These are phyloP conservation scores for Saturnia pavonia DNA, from an alignment of 2,888 invertebrate species.

Conservation along the genomic window DNA sequence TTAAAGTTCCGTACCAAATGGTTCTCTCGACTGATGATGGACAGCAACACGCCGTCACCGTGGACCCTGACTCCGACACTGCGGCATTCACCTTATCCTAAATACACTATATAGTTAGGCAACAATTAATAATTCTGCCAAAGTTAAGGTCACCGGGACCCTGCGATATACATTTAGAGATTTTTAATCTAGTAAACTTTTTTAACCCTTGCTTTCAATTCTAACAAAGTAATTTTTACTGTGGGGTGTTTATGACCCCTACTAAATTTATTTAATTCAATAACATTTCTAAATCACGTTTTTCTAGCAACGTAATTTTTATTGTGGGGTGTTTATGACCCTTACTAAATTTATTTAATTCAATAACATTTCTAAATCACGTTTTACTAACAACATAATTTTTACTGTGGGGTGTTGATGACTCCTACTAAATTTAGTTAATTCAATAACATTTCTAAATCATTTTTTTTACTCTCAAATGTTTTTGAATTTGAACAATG, in stretches of 20 bases:
- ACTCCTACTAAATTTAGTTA: neutral
- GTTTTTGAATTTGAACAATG: neutral
- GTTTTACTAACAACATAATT: neutral
- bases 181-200: neutral
- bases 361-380: neutral
- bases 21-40: slow-evolving; percentile 62
- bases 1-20: slow-evolving; percentile 75
- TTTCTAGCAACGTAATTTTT: neutral
- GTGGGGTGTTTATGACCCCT: neutral
- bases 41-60: slow-evolving; percentile 57
- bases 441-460: neutral
- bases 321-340: neutral
- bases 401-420: neutral
- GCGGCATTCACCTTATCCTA: slow-evolving; percentile 2
- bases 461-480: too few species aligned
- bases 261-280: neutral
- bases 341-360: neutral
- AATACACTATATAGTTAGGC: neutral
- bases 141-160: neutral
- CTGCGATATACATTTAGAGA: neutral
- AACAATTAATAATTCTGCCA: slow-evolving; percentile 3
- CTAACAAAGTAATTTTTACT: neutral
- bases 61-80: slow-evolving; percentile 46
- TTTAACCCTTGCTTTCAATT: neutral
- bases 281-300: neutral